These are phyloP conservation scores for Artibeus jamaicensis DNA, from an alignment of 2,797 vertebrate genomes.

Conservation along the genomic window DNA sequence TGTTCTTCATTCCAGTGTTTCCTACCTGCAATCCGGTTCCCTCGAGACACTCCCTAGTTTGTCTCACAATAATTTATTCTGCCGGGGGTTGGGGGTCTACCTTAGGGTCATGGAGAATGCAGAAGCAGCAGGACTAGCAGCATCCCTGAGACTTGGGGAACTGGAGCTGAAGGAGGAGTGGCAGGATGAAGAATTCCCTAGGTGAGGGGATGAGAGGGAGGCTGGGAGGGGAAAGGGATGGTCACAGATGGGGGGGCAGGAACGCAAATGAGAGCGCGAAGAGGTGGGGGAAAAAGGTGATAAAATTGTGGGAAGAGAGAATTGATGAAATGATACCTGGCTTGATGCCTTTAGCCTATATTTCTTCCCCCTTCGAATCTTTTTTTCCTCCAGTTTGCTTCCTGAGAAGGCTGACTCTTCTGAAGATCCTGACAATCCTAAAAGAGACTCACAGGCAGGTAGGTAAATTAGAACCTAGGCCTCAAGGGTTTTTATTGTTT, in stretches of 20 bases:
- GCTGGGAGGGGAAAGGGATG: neutral
- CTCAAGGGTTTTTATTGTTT: neutral
- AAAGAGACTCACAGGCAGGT: slow-evolving; percentile 54
- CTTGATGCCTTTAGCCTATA: neutral
- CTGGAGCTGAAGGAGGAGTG: slow-evolving; percentile 78
- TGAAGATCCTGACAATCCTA: slow-evolving; percentile 38
- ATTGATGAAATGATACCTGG: neutral
- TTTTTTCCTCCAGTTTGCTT: slow-evolving; percentile 65
- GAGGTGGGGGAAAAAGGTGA: neutral
- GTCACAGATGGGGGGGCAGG: neutral
- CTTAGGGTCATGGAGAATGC: neutral
- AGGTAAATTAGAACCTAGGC: neutral
- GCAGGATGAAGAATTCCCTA: slow-evolving; percentile 81
- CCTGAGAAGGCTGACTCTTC: slow-evolving; percentile 61
- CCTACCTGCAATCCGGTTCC: neutral
- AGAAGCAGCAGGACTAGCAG: neutral
- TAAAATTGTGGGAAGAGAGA: neutral
- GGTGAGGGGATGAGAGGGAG: slow-evolving; percentile 55
- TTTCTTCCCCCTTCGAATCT: neutral
- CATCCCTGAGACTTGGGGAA: slow-evolving; percentile 30
- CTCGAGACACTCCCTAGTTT: neutral
- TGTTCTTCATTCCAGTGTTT: neutral
- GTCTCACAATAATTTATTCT: neutral
- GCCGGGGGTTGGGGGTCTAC: neutral
- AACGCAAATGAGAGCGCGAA: neutral